Evolutionary conservation across 2,797 vertebrate genomes (phyloP), one percentile per base, ranked within the genome.

Genomic region (Eulemur rubriventer): DNA sequence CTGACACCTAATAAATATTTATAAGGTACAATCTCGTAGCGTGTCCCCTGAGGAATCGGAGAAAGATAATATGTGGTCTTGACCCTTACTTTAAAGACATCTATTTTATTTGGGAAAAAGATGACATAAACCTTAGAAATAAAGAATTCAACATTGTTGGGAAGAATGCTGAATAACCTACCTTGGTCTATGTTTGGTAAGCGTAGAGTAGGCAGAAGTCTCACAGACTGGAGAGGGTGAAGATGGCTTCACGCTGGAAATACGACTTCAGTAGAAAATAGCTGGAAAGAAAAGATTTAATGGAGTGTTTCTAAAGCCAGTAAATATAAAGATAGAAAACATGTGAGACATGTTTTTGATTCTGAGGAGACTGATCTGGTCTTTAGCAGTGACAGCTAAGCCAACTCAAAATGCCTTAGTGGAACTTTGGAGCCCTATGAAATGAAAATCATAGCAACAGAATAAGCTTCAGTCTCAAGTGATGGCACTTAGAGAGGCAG

Each of bases 201-300:
- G 11, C 63, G 18, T 18, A 35, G 24, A 65, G 38, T 18, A 41
- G 50, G 35, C 20, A 46, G 5, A 16, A 57, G 11, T 20, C 9
- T 38, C 10, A 0, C 26, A 28, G 8, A 30, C 26, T 12, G 3
- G 65, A 65, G 26, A 18, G 33, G 2, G 4, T 7, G 16, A 57
- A 13, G 28, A 57, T 35, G 28, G 3, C 30, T 72, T 70, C 22
- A 50, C 1, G 4, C 18, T 59, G 8, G 20, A 73, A 76, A 55
- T 59, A 7, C 13, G 28, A 76, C 57, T 79, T 76, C 55, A 67
- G 50, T 8, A 70, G 30, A 70, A 89, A 86, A 52, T n/a, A 48
- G 7, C 20, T 57, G 33, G 63, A 84, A 81, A 95, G 61, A 69
- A 55, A 3, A 79, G 30, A 70, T 33, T 28, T 59, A 80, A 14